Percentiles rank a stretch among this genome's conserved stretches.
These are phyloP conservation scores for Zapus hudsonius DNA, from an alignment of 2,113 vertebrate species.

Conservation along the genomic window DNA sequence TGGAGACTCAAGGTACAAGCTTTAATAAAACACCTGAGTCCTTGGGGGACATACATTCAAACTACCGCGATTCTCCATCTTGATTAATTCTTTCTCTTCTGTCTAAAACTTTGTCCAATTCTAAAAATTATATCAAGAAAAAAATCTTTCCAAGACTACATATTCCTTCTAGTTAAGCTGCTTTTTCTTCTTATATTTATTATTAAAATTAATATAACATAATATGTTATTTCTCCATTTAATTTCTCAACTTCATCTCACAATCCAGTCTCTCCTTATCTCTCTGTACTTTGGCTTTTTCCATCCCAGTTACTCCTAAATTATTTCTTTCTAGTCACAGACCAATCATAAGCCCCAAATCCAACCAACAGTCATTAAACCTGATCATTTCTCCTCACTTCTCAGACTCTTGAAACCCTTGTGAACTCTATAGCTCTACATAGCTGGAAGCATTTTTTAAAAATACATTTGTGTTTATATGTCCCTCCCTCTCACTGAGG, in stretches of 20 bases:
- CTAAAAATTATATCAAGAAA: neutral
- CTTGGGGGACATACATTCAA: no score
- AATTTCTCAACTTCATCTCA: neutral
- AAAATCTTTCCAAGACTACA: neutral
- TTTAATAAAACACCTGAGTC: no score
- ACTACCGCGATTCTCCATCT: neutral
- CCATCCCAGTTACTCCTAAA: neutral
- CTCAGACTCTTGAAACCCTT: neutral
- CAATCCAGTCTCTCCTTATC: neutral
- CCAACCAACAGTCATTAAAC: neutral
- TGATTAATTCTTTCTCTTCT: slow-evolving; percentile 11
- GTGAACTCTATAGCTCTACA: neutral
- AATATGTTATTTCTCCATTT: neutral
- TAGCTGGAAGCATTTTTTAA: neutral
- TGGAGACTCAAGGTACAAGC: no score
- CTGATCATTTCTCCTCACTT: neutral
- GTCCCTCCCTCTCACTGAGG: neutral
- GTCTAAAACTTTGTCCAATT: neutral
- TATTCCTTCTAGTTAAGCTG: neutral
- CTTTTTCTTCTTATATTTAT: neutral
- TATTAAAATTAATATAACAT: neutral
- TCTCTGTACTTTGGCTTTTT: neutral
- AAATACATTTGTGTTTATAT: neutral
- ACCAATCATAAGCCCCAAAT: neutral
- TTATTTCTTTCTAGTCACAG: neutral